Base-by-base conservation (phyloP, 2,797 vertebrate genomes). In the Micropoecilia bifurca region DNA sequence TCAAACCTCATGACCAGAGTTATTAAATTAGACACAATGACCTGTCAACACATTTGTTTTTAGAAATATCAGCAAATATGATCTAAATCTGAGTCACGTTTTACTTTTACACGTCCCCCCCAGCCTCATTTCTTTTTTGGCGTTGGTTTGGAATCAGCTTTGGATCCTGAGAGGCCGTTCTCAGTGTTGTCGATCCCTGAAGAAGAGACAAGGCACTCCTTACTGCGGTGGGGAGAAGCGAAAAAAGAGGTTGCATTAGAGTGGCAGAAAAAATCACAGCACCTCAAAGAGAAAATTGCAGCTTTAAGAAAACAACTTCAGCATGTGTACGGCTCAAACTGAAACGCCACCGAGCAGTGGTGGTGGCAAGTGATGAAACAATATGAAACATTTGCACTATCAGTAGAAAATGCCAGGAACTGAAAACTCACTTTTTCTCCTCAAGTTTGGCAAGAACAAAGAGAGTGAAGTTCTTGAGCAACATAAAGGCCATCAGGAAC, bases 151-250 rank as follows among this genome's bases (percentile, higher is more conserved):
- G 96, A 95, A 80, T 97, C 97, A 0, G 95, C 96, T 95, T 98
- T 99, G 93, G 98, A 97, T 94, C 97, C 97, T 0, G 97, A 97
- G 94, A 98, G 89, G 84, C 97, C 97, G 0, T 99, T 98, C 93
- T 99, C 98, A 1, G 98, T 99, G 93, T 99, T 98, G 94, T 99
- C 98, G 0, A 98, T 98, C 85, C 97, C 98, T 18, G 98, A 99
- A 36, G 98, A 99, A 82, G 96, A 97, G 89, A 99, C 98, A 39
- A 99, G 98, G 91, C 97, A 98, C 90, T 99, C 98, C 89, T 98
- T 99, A 96, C 97, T 97, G 94, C 39, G 86, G 77, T 41, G n/a
- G 76, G 57, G 63, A 28, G 12, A 71, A 3, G 61, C 8, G 28
- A 73, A 36, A 36, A 79, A 53, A 28, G 68, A 80, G 55, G 83